Evolutionary conservation across 2,888 invertebrate genomes (phyloP), one percentile per base, ranked within the genome.

Genomic region (Neoaliturus tenellus): DNA sequence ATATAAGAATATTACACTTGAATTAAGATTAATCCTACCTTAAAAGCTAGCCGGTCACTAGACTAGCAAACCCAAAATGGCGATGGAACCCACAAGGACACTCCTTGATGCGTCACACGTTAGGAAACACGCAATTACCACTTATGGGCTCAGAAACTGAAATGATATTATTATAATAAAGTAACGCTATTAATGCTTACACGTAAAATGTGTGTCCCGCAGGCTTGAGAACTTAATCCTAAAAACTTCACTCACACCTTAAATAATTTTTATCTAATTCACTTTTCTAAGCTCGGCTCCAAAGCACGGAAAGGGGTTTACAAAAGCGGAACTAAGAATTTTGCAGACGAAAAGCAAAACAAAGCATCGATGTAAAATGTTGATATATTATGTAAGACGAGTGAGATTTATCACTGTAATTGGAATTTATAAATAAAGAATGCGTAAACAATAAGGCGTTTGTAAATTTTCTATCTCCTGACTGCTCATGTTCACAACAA

Each of bases 31-130:
- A 83, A 78, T 80, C 75, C 62, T 73, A 78, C 83, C 73, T 73
- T 78, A 28, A 62, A 78, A 25, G 48, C 82, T 80, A 85, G 83
- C 86, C 86, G 87, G 86, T 84, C 84, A 85, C 81, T 83, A 82
- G 80, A 58, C 80, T 44, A 81, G 51, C 75, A 80, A 83, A 87
- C 83, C 86, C 86, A 89, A 88, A 88, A 87, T 85, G 85, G 86
- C 86, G 86, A 48, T 80, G 81, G 41, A 83, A 83, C 84, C 90
- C 89, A 90, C 90, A 91, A 90, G 89, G 92, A 91, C 93, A 93
- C 93, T 93, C 93, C 93, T 92, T 91, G 88, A 92, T 93, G 93
- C 93, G 93, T 93, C 93, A 93, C 92, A 92, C 89, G 91, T 91
- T 75, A 75, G 35, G 25, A 31, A 62, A 31, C 48, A 41, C 58